Conservation (phyloP, 1,140 invertebrate species). For the Nasonia longicornis region DNA sequence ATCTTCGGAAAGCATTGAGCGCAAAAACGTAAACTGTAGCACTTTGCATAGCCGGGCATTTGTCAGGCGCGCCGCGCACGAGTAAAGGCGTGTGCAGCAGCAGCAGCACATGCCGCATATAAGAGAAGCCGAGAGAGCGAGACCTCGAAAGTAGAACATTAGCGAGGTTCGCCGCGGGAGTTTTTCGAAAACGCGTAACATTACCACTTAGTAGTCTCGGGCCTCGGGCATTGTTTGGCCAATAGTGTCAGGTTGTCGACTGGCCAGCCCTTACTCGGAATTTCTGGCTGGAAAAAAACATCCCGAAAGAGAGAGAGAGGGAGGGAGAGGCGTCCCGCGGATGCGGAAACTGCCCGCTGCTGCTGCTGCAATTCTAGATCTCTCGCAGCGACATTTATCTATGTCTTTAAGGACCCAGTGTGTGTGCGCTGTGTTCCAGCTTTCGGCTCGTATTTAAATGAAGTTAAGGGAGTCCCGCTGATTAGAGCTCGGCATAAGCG, state of each 20-base stretch:
- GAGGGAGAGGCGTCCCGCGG: constrained; percentile 10
- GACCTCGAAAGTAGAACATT: constrained; percentile 47
- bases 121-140: constrained; percentile 1
- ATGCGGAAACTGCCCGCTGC: constrained; percentile 14
- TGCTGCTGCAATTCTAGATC: neutral
- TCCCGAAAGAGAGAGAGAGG: neutral
- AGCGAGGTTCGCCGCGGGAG: constrained; percentile 53
- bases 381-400: constrained; percentile 18
- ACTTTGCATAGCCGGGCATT: constrained; percentile 20
- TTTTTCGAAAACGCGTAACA: constrained; percentile 61
- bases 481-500: neutral
- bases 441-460: neutral
- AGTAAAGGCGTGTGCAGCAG: constrained; percentile 7
- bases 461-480: neutral
- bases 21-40: constrained; percentile 25
- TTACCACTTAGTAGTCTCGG: constrained; percentile 59
- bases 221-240: constrained; percentile 57
- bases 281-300: constrained; percentile 51
- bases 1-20: neutral
- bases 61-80: neutral
- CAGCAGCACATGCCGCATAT: neutral
- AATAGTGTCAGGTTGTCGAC: constrained; percentile 60
- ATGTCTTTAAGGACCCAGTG: neutral
- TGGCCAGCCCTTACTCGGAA: constrained; percentile 52
- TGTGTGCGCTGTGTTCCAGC: neutral